phyloP scores from a whole-genome alignment of 2,797 vertebrate genomes.

The Anabas testudineus region DNA sequence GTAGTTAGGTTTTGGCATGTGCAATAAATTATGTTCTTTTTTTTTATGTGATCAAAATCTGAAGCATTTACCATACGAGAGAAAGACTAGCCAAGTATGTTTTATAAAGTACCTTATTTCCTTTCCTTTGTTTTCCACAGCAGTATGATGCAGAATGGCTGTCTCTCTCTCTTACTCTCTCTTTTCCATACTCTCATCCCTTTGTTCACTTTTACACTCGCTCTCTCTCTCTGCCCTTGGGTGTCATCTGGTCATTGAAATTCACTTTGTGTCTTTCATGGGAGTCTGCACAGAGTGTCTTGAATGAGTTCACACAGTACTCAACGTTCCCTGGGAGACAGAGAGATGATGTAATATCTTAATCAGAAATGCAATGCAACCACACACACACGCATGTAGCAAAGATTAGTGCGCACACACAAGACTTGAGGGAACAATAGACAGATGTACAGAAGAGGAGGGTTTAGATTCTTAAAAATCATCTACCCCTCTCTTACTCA shows the following conservation, averaged over 20 bases:
- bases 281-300: constrained; percentile 43
- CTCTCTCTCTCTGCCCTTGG: constrained; percentile 16
- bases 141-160: not conserved
- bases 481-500: constrained; percentile 4
- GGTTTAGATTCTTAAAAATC: not conserved
- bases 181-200: constrained; percentile 3
- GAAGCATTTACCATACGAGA: too few relatives aligned
- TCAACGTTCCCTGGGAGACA: constrained; percentile 41
- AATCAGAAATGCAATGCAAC: constrained; percentile 54
- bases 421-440: constrained; percentile 24
- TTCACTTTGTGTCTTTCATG: constrained; percentile 43
- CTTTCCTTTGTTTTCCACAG: constrained; percentile 1
- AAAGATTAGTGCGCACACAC: constrained; percentile 17
- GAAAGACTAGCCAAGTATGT: not conserved
- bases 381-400: not conserved
- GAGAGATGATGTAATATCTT: constrained; percentile 64
- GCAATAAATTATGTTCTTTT: too few relatives aligned
- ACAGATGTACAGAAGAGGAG: constrained; percentile 16
- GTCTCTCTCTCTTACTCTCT: not conserved
- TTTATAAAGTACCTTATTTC: not conserved
- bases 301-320: constrained; percentile 55
- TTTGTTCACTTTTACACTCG: constrained; percentile 18
- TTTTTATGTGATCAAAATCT: too few relatives aligned
- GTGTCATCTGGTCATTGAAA: constrained; percentile 42
- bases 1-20: too few relatives aligned